phyloP scores from a whole-genome alignment of 2,797 vertebrate genomes.

The Parauchenoglanis punctatus region DNA sequence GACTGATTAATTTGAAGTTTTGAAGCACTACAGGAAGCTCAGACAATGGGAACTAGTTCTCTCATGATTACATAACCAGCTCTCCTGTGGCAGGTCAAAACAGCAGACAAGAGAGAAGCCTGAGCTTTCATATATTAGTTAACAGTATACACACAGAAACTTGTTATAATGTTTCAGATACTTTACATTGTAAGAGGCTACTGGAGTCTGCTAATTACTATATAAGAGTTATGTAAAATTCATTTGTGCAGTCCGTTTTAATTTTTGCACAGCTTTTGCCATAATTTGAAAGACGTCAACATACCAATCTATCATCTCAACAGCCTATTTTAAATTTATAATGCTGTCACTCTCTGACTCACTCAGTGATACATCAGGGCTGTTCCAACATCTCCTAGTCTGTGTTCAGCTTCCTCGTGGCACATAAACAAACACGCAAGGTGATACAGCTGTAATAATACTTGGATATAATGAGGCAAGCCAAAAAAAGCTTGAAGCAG shows the following conservation, averaged over 20 bases:
- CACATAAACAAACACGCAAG: neutral
- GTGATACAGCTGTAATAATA: neutral
- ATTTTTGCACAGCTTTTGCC: neutral
- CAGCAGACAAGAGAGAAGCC: neutral
- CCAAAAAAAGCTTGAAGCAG: neutral
- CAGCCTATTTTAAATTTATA: neutral
- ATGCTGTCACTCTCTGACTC: neutral
- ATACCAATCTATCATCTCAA: neutral
- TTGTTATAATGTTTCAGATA: neutral
- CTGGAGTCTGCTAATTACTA: neutral
- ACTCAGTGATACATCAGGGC: neutral
- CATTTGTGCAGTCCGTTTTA: neutral
- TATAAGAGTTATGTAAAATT: neutral
- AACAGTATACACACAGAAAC: neutral
- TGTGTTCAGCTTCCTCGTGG: neutral
- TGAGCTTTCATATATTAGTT: neutral
- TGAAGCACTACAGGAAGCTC: slow-evolving; percentile 4
- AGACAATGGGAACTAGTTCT: neutral
- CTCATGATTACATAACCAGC: neutral
- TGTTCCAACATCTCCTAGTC: neutral
- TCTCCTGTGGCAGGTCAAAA: neutral
- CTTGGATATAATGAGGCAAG: neutral
- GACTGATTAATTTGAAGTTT: neutral
- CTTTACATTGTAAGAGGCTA: neutral
- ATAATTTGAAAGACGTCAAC: neutral